phyloP scores from a whole-genome alignment of 2,797 vertebrate species.

The Chelonia mydas region DNA sequence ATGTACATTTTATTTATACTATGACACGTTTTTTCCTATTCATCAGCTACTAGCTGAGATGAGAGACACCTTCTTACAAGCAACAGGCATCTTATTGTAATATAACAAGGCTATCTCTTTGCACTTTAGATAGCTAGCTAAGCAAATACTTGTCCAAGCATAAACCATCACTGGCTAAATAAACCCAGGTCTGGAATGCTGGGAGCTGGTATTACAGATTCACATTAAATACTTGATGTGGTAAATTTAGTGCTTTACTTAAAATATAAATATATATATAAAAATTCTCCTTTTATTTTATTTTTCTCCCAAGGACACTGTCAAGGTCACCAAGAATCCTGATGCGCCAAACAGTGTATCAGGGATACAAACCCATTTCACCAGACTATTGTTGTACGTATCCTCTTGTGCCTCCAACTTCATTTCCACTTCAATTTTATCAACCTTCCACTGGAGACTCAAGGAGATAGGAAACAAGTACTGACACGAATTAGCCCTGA shows the following conservation, averaged over 20 bases:
- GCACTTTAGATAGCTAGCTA: background rate
- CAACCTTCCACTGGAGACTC: slow-evolving; percentile 91
- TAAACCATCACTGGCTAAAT: background rate
- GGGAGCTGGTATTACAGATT: background rate
- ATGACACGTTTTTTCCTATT: background rate
- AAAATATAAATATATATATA: slow-evolving; percentile 18
- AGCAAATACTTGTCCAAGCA: slow-evolving; percentile 17
- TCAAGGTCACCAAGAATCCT: slow-evolving; percentile 88
- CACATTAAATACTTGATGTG: fast-evolving
- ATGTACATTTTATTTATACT: background rate
- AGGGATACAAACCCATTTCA: slow-evolving; percentile 82
- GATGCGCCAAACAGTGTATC: slow-evolving; percentile 78
- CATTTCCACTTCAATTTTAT: slow-evolving; percentile 99
- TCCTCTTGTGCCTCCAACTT: slow-evolving; percentile 94
- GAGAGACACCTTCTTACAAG: background rate
- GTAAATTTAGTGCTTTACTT: background rate
- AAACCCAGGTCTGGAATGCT: fast-evolving
- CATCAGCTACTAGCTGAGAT: background rate
- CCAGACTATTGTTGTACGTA: slow-evolving; percentile 85
- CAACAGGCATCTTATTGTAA: fast-evolving
- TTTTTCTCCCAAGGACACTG: slow-evolving; percentile 85
- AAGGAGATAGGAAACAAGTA: slow-evolving; percentile 95
- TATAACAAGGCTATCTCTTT: background rate
- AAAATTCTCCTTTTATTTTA: slow-evolving; percentile 55
- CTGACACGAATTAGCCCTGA: slow-evolving; percentile 96